Conservation (phyloP, 2,113 vertebrate genomes). For the Cynoglossus semilaevis region DNA sequence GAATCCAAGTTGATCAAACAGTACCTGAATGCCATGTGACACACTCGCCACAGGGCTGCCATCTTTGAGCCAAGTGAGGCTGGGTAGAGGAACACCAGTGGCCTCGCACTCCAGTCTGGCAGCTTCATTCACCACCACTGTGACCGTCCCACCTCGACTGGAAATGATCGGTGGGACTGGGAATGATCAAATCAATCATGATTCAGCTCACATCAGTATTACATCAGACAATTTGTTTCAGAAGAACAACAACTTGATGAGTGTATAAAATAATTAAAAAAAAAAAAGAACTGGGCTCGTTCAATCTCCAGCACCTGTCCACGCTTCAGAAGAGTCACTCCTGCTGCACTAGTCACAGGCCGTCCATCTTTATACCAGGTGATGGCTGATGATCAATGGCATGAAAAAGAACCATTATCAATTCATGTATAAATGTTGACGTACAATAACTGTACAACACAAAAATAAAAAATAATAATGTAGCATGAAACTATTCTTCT, state of each 20-base stretch:
- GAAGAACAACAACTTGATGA: background rate
- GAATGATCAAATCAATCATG: too few species aligned
- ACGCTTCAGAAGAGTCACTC: conserved; percentile 74
- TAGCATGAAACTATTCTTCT: background rate
- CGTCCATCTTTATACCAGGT: conserved; percentile 90
- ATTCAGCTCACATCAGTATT: too few species aligned
- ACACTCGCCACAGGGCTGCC: conserved; percentile 91
- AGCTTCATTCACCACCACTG: conserved; percentile 88
- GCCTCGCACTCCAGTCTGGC: conserved; percentile 89
- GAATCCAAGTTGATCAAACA: background rate
- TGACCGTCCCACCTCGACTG: conserved; percentile 77
- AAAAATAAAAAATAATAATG: background rate
- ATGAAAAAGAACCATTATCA: background rate
- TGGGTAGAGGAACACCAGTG: conserved; percentile 87
- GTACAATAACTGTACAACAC: background rate
- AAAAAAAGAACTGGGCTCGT: conserved; percentile 76
- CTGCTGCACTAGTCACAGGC: conserved; percentile 70
- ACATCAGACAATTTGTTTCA: background rate
- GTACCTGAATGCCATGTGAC: conserved; percentile 86
- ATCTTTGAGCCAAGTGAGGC: conserved; percentile 94
- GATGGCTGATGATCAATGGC: conserved; percentile 71
- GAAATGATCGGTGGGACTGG: conserved; percentile 88
- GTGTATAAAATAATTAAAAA: background rate
- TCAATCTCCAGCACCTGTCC: conserved; percentile 83
- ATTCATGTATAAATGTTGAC: background rate